Evolutionary conservation across 2,797 vertebrate species (phyloP).

Genomic region (Tinamus major): DNA sequence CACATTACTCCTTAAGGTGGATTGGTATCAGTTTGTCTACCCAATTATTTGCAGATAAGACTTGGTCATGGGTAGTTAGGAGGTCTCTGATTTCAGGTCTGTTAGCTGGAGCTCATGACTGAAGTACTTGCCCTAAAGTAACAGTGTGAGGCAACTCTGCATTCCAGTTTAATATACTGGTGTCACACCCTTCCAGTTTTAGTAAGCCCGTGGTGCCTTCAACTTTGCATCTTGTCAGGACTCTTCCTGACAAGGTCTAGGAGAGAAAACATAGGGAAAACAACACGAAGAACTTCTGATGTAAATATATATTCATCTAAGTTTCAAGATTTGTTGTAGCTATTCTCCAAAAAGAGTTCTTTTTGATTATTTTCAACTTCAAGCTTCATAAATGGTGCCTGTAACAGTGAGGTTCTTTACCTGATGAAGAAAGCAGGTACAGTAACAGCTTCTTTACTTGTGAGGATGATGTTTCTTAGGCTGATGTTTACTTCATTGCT

Average conservation of each 20-base stretch:
- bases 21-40: slow-evolving; percentile 14
- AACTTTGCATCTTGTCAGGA: not conserved
- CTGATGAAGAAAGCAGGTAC: not conserved
- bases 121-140: slow-evolving; percentile 39
- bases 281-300: not conserved
- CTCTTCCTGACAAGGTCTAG: not conserved
- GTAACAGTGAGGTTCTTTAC: not conserved
- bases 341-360: not conserved
- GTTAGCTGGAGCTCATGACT: not conserved
- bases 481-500: not conserved
- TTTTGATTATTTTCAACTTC: not conserved
- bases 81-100: slow-evolving; percentile 20
- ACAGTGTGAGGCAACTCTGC: not conserved
- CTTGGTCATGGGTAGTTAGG: slow-evolving; percentile 35
- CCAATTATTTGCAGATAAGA: slow-evolving; percentile 34
- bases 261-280: not conserved
- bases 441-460: not conserved
- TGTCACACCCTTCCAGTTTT: not conserved
- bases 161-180: not conserved
- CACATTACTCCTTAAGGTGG: not conserved
- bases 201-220: not conserved
- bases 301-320: fast-evolving
- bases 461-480: not conserved
- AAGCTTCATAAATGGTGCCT: not conserved
- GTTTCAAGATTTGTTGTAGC: not conserved